Evolutionary conservation across 2,113 vertebrate genomes (phyloP), one percentile per base, ranked within the genome.

Genomic region (Otocyon megalotis): DNA sequence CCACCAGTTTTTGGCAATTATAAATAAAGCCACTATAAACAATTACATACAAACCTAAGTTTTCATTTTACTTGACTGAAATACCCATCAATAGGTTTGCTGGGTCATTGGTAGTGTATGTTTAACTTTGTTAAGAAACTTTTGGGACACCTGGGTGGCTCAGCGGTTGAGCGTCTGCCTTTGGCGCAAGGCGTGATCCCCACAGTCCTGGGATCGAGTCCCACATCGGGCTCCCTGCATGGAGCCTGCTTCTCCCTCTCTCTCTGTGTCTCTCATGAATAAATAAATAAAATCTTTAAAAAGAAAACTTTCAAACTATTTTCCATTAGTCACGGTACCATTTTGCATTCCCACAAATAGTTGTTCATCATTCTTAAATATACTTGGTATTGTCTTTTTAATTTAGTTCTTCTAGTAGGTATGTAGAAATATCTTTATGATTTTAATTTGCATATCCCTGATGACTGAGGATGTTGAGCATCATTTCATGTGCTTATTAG

Each of bases 51-150:
- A 82, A 74, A 19, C 50, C 16, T 30, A 85, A 30, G 14, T 93
- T 82, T 94, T 96, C 62, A n/a, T 83, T 94, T 84, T 53, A 92
- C 62, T 88, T 76, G 82, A 82, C 53, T 91, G 67, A 74, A 90
- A 65, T 60, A 74, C 35, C 30, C 63, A n/a, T 58, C 22, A 65
- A 32, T 67, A 63, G 20, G 11, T 54, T 92, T 96, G 19, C 50
- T 82, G 60, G 53, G 26, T 71, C 71, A 56, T 79, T 30, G n/a
- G 62, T 62, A 92, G 28, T 77, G 0, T 32, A 71, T 63, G 37
- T 83, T 69, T 96, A 92, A 88, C 37, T 96, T 88, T 65, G 24
- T 67, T 67, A 43, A 43, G 43, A 43, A 43, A 43, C 43, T 43
- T 7, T 43, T 43, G 43, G 43, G 43, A 43, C 43, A 43, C 43